Base-by-base conservation (phyloP, 23 tunicate species). In the Ascidia mentula region DNA sequence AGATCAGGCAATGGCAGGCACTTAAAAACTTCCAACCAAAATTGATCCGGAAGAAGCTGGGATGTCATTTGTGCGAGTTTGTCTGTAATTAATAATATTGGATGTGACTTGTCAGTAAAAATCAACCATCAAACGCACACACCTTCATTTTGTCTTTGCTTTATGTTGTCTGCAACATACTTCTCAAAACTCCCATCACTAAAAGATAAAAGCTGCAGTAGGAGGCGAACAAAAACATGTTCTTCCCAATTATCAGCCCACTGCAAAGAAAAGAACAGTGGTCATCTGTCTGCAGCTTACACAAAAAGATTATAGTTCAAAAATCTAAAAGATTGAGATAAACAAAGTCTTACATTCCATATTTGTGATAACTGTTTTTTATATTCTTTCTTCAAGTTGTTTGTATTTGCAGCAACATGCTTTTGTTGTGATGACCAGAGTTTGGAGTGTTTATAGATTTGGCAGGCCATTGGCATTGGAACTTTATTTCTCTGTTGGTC, bases 321-420 rank as follows among this genome's bases (percentile, higher is more conserved):
- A n/a, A n/a, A n/a, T n/a, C n/a, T n/a, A n/a, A n/a, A n/a, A n/a
- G n/a, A n/a, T n/a, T n/a, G n/a, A n/a, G n/a, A n/a, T n/a, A n/a
- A n/a, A n/a, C n/a, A n/a, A n/a, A n/a, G 5, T 32, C 97, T 13
- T 40, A 91, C 97, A 71, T 85, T 37, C 97, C 97, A 91, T 46
- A 91, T 86, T 37, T 82, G 86, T 0, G 37, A 4, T 0, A 91
- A 69, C 53, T 91, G 97, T 24, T 86, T 53, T 12, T 40, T 75
- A 42, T 81, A 91, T 33, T 79, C 77, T 77, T 91, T 90, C 59
- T 91, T 91, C 36, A 91, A 53, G 59, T 90, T 70, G 32, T 65
- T n/a, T 7, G 70, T 31, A 9, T 78, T 82, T 40, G 90, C 37
- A 20, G 77, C 37, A 13, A 91, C 80, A 46, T 69, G 82, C 0